Evolutionary conservation across 2,888 invertebrate species (phyloP), one percentile per base, ranked within the genome.

Genomic region (Drosophila quinaria): DNA sequence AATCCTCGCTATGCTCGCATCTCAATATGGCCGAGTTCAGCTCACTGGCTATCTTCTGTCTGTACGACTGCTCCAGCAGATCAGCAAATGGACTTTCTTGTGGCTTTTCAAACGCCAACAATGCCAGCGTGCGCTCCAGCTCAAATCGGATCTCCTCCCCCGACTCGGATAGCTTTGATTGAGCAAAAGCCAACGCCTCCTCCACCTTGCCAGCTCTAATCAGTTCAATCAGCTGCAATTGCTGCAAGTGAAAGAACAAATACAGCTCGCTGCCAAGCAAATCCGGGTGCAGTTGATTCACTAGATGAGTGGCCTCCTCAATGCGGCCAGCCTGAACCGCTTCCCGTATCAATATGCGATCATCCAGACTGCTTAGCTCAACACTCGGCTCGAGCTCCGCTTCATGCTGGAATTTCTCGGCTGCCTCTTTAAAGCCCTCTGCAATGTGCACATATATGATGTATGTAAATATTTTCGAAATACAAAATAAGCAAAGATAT

Each of bases 11-110:
- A 89, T 98, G 97, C 92, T 99, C 98, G 94, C 97, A 96, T 92
- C 98, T 97, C 60, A 99, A 93, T 84, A 99, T 98, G n/a, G 99
- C 98, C 52, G 98, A 97, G 93, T 99, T 99, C 17, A 99, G 94
- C 94, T 99, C 98, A 93, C 98, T 98, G 22, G 99, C 99, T 90
- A 99, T 97, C 97, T 98, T 98, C 93, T 99, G 98, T 88, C 99
- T 94, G 90, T 99, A 98, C 11, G 98, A 97, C 13, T 97, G 96
- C 85, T 98, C 96, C 68, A 99, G 93, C 41, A 99, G 94, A 92
- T 99, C 98, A 17, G 98, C 97, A 93, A 99, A 99, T 0, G 99
- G 99, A 77, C 98, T 98, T 62, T 95, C 96, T 81, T 97, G 96
- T 0, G 99, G 99, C 90, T 99, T 98, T 70, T 99, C 99, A 93